These are phyloP conservation scores for Yponomeuta malinellus DNA, from an alignment of 2,888 invertebrate genomes.

Conservation along the genomic window DNA sequence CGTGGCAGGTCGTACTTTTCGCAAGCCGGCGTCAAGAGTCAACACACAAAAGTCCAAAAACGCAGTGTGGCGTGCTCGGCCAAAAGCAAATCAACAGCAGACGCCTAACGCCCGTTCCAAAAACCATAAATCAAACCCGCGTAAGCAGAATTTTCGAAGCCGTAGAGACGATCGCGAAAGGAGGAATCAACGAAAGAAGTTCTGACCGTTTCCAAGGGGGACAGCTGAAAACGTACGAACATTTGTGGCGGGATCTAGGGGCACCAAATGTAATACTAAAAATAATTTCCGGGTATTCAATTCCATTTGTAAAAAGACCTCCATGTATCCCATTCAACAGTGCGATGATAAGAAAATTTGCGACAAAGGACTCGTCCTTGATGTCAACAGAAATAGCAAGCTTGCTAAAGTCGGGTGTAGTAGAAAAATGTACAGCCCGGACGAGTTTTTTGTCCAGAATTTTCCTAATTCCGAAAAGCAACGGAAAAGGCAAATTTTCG, in stretches of 20 bases:
- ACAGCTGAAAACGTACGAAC: neutral
- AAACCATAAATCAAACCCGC: neutral
- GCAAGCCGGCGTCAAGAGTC: neutral
- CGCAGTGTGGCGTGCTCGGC: no score
- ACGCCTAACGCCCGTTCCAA: neutral
- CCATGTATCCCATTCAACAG: neutral
- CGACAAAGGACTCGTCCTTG: neutral
- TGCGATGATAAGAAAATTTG: neutral
- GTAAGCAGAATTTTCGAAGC: neutral
- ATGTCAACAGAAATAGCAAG: neutral
- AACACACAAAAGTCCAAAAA: no score
- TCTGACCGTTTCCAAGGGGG: slow-evolving; percentile 8
- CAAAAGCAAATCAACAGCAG: no score
- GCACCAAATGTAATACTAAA: neutral
- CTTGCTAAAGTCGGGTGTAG: neutral
- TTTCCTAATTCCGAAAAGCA: neutral
- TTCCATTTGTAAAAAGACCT: neutral
- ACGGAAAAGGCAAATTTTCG: neutral
- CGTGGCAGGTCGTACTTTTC: neutral
- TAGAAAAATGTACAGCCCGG: neutral
- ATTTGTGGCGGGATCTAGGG: neutral
- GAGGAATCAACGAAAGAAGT: neutral
- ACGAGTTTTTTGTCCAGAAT: neutral
- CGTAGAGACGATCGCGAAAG: neutral
- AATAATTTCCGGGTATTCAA: neutral